Evolutionary conservation across 2,888 invertebrate genomes (phyloP).

Genomic region (Isoperla grammatica): DNA sequence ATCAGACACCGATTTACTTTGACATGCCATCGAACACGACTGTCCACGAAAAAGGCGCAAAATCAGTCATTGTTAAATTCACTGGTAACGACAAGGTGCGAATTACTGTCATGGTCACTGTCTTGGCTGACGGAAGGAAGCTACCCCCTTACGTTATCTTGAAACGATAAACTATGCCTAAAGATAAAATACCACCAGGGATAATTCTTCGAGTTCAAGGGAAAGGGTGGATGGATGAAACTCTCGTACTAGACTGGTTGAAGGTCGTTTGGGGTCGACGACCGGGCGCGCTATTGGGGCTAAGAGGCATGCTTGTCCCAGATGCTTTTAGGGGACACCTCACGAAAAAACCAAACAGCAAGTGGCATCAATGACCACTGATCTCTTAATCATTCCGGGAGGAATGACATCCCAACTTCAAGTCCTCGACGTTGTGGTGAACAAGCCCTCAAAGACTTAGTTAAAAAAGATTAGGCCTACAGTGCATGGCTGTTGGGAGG

Average conservation of each 20-base stretch:
- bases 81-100: conserved; percentile 17
- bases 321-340: conserved; percentile 21
- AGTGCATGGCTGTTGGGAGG: conserved; percentile 16
- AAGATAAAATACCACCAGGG: neutral
- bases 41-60: neutral
- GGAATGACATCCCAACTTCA: conserved; percentile 11
- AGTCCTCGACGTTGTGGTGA: conserved; percentile 20
- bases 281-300: conserved; percentile 7
- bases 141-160: conserved; percentile 10
- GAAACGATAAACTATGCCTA: conserved; percentile 6
- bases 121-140: conserved; percentile 13
- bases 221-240: conserved; percentile 13
- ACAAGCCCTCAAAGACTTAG: conserved; percentile 21
- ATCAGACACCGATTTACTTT: conserved; percentile 17
- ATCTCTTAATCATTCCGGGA: conserved; percentile 22
- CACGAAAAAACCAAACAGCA: conserved; percentile 12
- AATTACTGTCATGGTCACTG: conserved; percentile 12
- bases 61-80: neutral
- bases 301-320: conserved; percentile 1
- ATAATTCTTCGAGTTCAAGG: conserved; percentile 11
- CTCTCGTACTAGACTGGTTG: conserved; percentile 12
- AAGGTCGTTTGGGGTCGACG: conserved; percentile 14
- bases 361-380: conserved; percentile 7
- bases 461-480: conserved; percentile 8
- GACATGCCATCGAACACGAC: conserved; percentile 13